Percentiles rank a stretch among this genome's conserved stretches.
Conservation (phyloP, 1,140 invertebrate species). For the Cotesia typhae region DNA sequence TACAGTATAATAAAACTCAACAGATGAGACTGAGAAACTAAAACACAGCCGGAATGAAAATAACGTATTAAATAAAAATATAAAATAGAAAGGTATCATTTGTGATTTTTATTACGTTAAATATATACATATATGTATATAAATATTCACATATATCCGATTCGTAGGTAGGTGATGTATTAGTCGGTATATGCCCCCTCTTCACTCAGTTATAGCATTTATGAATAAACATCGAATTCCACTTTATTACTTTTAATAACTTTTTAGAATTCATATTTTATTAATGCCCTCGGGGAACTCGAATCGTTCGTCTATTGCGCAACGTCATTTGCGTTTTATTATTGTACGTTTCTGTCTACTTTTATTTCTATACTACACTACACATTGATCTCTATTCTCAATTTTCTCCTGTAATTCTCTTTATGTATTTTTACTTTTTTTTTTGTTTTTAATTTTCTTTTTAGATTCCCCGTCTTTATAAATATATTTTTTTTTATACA, state of each 20-base stretch:
- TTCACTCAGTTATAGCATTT: conserved; percentile 28
- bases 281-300: conserved; percentile 50
- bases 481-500: conserved; percentile 17
- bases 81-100: background rate
- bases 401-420: background rate
- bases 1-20: background rate
- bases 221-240: conserved; percentile 61
- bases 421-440: background rate
- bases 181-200: conserved; percentile 17
- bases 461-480: background rate
- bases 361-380: conserved; percentile 40
- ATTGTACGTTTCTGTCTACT: conserved; percentile 46
- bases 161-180: conserved; percentile 38
- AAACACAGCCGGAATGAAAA: no score
- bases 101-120: background rate
- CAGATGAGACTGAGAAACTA: no score
- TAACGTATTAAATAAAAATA: no score
- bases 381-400: conserved; percentile 21
- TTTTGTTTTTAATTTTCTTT: no score
- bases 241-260: conserved; percentile 60
- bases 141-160: conserved; percentile 29
- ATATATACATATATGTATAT: no score
- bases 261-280: conserved; percentile 63
- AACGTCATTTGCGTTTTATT: conserved; percentile 65
- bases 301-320: conserved; percentile 50